Evolutionary conservation across 2,888 invertebrate species (phyloP).

Genomic region (Limulus polyphemus): DNA sequence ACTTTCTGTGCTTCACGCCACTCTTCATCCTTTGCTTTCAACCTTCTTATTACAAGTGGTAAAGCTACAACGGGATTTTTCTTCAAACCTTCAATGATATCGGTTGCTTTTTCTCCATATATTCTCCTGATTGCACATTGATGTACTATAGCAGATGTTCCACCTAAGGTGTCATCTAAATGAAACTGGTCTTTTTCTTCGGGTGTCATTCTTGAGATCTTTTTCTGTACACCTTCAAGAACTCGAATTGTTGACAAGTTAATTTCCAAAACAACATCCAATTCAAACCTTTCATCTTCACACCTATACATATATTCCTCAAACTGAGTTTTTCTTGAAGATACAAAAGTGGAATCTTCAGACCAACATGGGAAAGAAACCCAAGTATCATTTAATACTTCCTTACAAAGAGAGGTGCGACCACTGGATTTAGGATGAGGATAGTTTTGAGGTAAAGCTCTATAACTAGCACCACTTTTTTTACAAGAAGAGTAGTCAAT

Average conservation of each 20-base stretch:
- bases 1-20: slow-evolving; percentile 95
- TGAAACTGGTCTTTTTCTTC: slow-evolving; percentile 76
- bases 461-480: slow-evolving; percentile 88
- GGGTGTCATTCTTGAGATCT: slow-evolving; percentile 68
- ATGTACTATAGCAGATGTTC: slow-evolving; percentile 80
- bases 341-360: slow-evolving; percentile 95
- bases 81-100: slow-evolving; percentile 89
- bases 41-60: slow-evolving; percentile 60
- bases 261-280: slow-evolving; percentile 94
- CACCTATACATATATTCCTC: slow-evolving; percentile 95
- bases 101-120: slow-evolving; percentile 54
- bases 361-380: slow-evolving; percentile 99
- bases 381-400: slow-evolving; percentile 92
- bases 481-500: slow-evolving; percentile 82
- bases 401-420: slow-evolving; percentile 75
- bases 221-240: slow-evolving; percentile 80
- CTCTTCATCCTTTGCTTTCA: slow-evolving; percentile 92
- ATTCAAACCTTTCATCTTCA: slow-evolving; percentile 94
- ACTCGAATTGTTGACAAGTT: slow-evolving; percentile 87
- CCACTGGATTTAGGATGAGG: slow-evolving; percentile 72
- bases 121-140: slow-evolving; percentile 68
- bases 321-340: slow-evolving; percentile 90
- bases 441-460: slow-evolving; percentile 77
- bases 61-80: slow-evolving; percentile 88
- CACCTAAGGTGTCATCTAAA: slow-evolving; percentile 84